Base-by-base conservation (phyloP, 2,888 invertebrate species). In the Apamea sordens region DNA sequence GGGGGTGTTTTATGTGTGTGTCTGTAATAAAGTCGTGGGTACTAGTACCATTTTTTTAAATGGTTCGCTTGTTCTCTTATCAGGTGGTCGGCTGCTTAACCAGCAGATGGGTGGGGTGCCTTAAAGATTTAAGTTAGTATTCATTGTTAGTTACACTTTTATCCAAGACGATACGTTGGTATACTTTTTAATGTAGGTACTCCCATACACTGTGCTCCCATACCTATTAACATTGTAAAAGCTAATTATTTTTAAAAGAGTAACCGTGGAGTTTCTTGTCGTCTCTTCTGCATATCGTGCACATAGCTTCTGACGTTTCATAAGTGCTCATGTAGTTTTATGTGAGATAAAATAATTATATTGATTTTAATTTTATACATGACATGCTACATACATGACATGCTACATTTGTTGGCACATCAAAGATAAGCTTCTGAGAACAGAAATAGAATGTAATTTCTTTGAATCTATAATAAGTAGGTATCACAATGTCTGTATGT, bases 391-490 rank as follows among this genome's bases (percentile, higher is more conserved):
- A 76, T 28, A 61, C 41, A 41, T 41, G 36, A 36, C 36, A 36
- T 36, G 36, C 36, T 10, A 67, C 7, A 53, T 76, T 68, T 18
- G 44, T 68, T 61, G 32, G 24, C 24, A 82, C 75, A 71, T 81
- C 53, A 84, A 56, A 71, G 79, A 71, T 78, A 78, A 71, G 61
- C 70, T 71, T 61, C 41, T 41, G 13, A 47, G 79, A 81, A 68
- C 21, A 68, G 6, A 56, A 78, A 68, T 84, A 67, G 70, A 71
- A 78, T 79, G 47, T 56, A 78, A 81, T 79, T 84, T 79, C 79
- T 84, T 28, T 84, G 36, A 79, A 84, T 71, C n/a, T 5, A 47
- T 47, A 63, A 71, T 79, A 84, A 79, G 71, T 32, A 32, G 32
- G 32, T 84, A 71, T 79, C 81, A 79, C 71, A 67, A 68, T 71